Conservation (phyloP, 2,113 vertebrate species). For the Ageneiosus marmoratus region DNA sequence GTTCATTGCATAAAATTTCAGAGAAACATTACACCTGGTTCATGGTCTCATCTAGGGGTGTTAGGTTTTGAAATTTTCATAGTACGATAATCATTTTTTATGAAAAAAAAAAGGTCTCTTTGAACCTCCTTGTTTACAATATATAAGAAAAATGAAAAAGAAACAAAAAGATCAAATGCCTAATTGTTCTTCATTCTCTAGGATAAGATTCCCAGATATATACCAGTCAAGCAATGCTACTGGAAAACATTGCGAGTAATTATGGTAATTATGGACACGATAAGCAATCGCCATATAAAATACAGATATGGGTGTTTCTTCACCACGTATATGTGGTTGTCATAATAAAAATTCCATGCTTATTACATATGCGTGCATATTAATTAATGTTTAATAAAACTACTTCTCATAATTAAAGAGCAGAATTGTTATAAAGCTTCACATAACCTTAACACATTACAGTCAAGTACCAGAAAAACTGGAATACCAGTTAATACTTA, state of each 20-base stretch:
- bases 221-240: neutral
- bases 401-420: neutral
- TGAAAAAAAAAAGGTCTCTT: neutral
- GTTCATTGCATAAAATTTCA: slow-evolving; percentile 59
- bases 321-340: neutral
- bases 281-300: neutral
- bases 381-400: neutral
- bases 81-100: neutral
- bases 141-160: neutral
- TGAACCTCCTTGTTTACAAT: neutral
- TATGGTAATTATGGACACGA: neutral
- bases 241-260: neutral
- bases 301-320: neutral
- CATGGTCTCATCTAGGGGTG: neutral
- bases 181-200: neutral
- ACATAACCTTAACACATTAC: neutral
- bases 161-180: neutral
- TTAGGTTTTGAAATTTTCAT: neutral
- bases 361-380: neutral
- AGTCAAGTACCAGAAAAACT: too few species aligned
- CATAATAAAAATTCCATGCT: neutral
- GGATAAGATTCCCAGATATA: neutral
- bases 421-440: neutral
- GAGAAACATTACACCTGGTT: slow-evolving; percentile 1
- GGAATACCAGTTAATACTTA: too few species aligned